A percentile compares a stretch with the other conserved stretches of the same genome.
Evolutionary conservation across 2,797 vertebrate species (phyloP).

Genomic region (Propithecus deckenii): DNA sequence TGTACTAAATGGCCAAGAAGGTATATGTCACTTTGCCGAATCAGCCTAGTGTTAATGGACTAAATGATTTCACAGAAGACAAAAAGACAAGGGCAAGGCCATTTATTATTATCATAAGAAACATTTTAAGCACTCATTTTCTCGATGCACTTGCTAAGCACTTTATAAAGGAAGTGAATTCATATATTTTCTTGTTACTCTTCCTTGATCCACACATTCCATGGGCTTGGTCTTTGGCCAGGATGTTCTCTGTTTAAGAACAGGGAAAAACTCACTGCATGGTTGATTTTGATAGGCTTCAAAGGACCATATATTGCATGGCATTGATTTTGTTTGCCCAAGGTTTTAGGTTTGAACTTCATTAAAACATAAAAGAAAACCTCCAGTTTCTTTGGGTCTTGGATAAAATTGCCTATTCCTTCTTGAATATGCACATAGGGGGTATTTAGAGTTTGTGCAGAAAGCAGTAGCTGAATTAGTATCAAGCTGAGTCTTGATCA

Average conservation of each 20-base stretch:
- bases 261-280: not conserved
- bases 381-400: conserved; percentile 69
- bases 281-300: conserved; percentile 43
- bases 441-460: conserved; percentile 70
- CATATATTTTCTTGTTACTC: not conserved
- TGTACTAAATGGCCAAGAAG: not conserved
- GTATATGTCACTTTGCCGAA: not conserved
- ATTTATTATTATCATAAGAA: not conserved
- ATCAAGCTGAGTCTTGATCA: conserved; percentile 78
- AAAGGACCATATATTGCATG: conserved; percentile 24
- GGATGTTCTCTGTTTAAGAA: not conserved
- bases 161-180: not conserved
- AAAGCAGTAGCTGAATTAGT: conserved; percentile 74
- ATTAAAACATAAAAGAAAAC: conserved; percentile 61
- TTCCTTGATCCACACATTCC: not conserved
- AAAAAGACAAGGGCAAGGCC: not conserved
- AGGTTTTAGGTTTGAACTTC: conserved; percentile 61
- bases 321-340: conserved; percentile 57
- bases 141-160: not conserved
- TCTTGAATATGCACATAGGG: conserved; percentile 51
- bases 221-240: not conserved
- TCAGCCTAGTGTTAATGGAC: not conserved
- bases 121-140: not conserved
- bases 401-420: conserved; percentile 69
- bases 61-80: not conserved